Conservation (phyloP, 2,113 vertebrate species). For the Arizona elegans region DNA sequence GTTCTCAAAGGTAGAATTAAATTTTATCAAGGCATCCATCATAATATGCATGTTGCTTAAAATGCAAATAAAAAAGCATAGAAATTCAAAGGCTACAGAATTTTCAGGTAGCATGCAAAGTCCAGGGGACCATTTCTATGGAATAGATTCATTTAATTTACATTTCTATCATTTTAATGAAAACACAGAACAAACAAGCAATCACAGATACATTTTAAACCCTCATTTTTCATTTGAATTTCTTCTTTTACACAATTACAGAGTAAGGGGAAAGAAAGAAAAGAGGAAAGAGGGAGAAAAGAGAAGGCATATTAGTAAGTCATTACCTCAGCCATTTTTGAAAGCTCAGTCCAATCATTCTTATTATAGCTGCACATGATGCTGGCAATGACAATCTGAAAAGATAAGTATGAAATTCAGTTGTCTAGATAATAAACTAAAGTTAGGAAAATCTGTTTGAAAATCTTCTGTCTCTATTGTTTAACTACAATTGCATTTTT, state of each 20-base stretch:
- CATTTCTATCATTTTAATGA: constrained; percentile 72
- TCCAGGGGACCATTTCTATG: constrained; percentile 62
- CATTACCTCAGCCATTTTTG: constrained; percentile 88
- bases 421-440: neutral
- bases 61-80: constrained; percentile 74
- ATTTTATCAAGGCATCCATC: constrained; percentile 76
- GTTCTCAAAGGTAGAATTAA: constrained; percentile 78
- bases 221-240: constrained; percentile 54
- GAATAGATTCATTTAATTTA: constrained; percentile 65
- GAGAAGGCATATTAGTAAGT: constrained; percentile 43
- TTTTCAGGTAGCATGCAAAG: constrained; percentile 63
- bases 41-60: constrained; percentile 75
- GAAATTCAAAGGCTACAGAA: constrained; percentile 66
- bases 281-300: neutral
- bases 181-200: constrained; percentile 68
- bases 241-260: constrained; percentile 25
- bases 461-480: neutral
- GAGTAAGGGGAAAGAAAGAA: neutral
- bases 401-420: constrained; percentile 20
- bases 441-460: neutral
- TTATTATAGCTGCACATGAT: constrained; percentile 89
- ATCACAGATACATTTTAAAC: constrained; percentile 58
- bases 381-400: constrained; percentile 86
- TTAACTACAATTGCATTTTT: neutral
- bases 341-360: constrained; percentile 83